These are phyloP conservation scores for Sabatieria punctata DNA, from an alignment of 2,888 invertebrate genomes.

Conservation along the genomic window DNA sequence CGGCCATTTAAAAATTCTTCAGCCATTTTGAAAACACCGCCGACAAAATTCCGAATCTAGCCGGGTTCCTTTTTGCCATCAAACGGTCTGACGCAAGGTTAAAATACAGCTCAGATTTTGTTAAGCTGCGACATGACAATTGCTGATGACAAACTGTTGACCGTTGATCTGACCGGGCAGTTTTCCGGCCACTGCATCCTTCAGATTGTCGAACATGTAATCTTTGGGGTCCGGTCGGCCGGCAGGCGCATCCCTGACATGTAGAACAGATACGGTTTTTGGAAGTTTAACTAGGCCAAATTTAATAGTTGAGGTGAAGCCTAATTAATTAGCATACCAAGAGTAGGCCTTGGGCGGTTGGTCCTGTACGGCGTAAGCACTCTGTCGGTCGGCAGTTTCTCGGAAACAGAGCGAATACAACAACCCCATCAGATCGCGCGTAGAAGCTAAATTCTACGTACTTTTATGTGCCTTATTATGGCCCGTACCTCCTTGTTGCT, in stretches of 20 bases:
- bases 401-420: not conserved
- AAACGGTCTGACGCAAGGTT: no score
- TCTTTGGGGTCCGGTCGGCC: constrained; percentile 35
- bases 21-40: no score
- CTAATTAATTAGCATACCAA: not conserved
- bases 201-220: constrained; percentile 38
- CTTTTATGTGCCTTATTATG: no score
- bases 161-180: constrained; percentile 41
- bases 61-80: no score
- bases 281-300: no score
- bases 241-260: constrained; percentile 35
- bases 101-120: no score
- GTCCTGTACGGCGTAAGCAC: not conserved
- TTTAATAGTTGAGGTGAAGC: no score
- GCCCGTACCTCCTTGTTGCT: no score
- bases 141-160: constrained; percentile 43
- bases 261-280: not conserved
- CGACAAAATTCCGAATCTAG: no score
- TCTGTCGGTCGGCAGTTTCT: not conserved
- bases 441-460: no score
- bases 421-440: no score
- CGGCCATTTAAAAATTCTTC: no score
- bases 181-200: constrained; percentile 34
- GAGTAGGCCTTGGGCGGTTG: not conserved
- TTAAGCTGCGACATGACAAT: constrained; percentile 40